Conservation (phyloP, 2,888 invertebrate species). For the Acanthosepion lycidas region DNA sequence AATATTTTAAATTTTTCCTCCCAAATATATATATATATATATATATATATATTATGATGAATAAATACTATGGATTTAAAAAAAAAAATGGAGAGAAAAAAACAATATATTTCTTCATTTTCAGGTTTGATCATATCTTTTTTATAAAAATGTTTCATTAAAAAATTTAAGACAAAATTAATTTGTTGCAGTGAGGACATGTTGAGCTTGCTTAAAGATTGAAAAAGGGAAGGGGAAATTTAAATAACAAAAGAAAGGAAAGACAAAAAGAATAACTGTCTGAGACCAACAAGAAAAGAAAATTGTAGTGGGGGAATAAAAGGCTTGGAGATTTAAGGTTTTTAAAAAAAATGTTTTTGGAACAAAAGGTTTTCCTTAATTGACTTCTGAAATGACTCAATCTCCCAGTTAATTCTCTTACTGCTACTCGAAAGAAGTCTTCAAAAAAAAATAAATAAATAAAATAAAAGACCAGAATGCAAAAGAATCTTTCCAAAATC, state of each 20-base stretch:
- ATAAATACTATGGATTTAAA: background rate
- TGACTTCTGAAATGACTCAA: too few relatives aligned
- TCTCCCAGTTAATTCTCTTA: too few relatives aligned
- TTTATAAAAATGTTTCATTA: background rate
- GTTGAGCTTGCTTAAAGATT: background rate
- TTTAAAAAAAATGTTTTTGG: too few relatives aligned
- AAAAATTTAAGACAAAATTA: background rate
- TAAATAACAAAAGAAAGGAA: background rate
- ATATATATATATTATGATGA: too few relatives aligned
- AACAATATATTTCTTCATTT: background rate
- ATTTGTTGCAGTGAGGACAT: background rate
- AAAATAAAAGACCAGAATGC: too few relatives aligned
- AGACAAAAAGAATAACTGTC: background rate
- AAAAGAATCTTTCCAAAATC: too few relatives aligned
- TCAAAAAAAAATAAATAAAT: too few relatives aligned
- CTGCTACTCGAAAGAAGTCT: too few relatives aligned
- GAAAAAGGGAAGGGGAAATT: background rate
- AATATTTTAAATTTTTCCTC: background rate
- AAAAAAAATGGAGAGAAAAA: background rate
- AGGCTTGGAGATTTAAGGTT: too few relatives aligned
- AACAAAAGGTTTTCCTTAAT: too few relatives aligned
- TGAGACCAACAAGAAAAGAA: background rate
- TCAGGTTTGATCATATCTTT: background rate
- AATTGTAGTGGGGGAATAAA: too few relatives aligned
- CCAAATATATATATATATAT: background rate